These are phyloP conservation scores for Noctilio leporinus DNA, from an alignment of 2,113 vertebrate genomes.

Conservation along the genomic window DNA sequence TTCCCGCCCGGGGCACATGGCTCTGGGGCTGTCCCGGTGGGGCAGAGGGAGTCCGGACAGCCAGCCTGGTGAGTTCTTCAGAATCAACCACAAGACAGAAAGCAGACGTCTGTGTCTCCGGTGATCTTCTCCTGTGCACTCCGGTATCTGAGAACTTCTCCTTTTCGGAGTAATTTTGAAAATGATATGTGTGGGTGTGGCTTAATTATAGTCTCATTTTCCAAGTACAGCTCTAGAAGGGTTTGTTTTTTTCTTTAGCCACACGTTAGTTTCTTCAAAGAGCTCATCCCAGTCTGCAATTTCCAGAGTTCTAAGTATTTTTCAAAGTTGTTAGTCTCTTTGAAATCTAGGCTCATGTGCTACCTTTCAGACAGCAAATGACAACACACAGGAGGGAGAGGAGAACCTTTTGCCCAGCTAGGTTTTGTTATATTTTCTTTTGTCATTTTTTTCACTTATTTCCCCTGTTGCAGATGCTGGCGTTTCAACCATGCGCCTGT, in stretches of 20 bases:
- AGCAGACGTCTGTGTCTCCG: background rate
- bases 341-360: constrained; percentile 43
- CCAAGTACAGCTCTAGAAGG: constrained; percentile 25
- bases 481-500: background rate
- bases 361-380: constrained; percentile 1
- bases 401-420: background rate
- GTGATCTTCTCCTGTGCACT: background rate
- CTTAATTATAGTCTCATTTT: constrained; percentile 63
- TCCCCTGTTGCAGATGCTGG: background rate
- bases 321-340: constrained; percentile 57
- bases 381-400: background rate
- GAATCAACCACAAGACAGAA: background rate
- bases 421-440: background rate
- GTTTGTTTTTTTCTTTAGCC: constrained; percentile 43
- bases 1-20: fast-evolving
- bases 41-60: background rate
- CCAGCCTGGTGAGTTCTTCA: no score
- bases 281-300: constrained; percentile 52
- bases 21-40: background rate
- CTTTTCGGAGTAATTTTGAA: constrained; percentile 48
- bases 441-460: background rate
- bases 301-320: constrained; percentile 60
- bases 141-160: background rate
- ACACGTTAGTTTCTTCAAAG: constrained; percentile 55
- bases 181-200: constrained; percentile 36